Evolutionary conservation across 1,140 invertebrate species (phyloP), one percentile per base, ranked within the genome.

Genomic region (Drosophila ficusphila): DNA sequence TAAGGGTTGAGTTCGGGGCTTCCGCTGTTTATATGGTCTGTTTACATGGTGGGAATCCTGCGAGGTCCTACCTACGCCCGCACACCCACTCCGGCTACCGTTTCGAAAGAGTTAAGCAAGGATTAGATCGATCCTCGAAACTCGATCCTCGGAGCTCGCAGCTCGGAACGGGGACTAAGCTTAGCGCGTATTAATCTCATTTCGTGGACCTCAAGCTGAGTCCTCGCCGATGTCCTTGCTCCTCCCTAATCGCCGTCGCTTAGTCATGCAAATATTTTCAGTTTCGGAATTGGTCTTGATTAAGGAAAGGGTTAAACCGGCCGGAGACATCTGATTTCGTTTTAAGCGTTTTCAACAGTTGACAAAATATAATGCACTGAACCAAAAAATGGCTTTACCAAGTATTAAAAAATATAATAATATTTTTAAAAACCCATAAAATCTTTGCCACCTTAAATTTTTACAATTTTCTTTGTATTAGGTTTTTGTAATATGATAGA

Each of bases 11-110:
- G 14, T 9, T 7, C 21, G 16, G 31, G 9, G 82, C 78, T 88
- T 88, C 83, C 82, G 82, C 77, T 88, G 83, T 88, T 88, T 88
- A 82, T 57, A 88, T 82, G 79, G 65, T 82, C 78, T 88, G 74
- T 86, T 86, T 88, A 82, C 82, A 79, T 60, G 57, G 47, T 65
- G 42, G 54, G 67, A 73, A 62, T 64, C 62, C 54, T 70, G 61
- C 46, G 19, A 56, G 62, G 68, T 72, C 68, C 75, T 79, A 83
- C 78, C 83, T 76, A 85, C 65, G 53, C 56, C 71, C 34, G 33
- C 29, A 46, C 41, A 57, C 51, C 57, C 31, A 23, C 34, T 11
- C 44, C 46, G 25, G 61, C 57, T 38, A 67, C 78, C 71, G 60
- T 65, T 75, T 65, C 77, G 52, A 78, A 81, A 88, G 81, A 77